A percentile compares a stretch with the other conserved stretches of the same genome.
phyloP scores from a whole-genome alignment of 2,888 invertebrate species.

The Epistrophe grossulariae region DNA sequence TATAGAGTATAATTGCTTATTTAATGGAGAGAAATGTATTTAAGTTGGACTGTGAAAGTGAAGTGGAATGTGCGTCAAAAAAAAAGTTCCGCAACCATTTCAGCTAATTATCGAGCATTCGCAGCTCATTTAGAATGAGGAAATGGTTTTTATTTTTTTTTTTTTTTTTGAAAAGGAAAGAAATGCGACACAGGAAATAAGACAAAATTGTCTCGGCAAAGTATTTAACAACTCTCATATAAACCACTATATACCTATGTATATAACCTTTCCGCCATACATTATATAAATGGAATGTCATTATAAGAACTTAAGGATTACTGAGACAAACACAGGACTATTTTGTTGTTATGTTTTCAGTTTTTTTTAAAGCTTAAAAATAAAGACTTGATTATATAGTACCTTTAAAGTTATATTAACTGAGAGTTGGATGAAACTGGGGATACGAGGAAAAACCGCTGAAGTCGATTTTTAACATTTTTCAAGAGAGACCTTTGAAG shows the following conservation, averaged over 20 bases:
- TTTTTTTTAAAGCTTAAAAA: too few relatives aligned
- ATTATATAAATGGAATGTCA: too few relatives aligned
- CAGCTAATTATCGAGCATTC: conserved; percentile 67
- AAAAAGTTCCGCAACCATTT: conserved; percentile 55
- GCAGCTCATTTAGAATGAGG: conserved; percentile 57
- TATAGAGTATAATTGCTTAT: conserved; percentile 50
- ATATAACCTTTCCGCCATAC: too few relatives aligned
- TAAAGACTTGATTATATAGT: too few relatives aligned
- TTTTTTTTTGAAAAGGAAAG: not conserved
- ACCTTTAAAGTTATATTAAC: too few relatives aligned
- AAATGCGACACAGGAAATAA: conserved; percentile 47
- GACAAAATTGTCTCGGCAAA: conserved; percentile 10
- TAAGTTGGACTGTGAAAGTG: conserved; percentile 12
- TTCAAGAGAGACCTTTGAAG: too few relatives aligned
- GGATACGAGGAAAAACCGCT: too few relatives aligned
- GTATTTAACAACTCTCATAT: not conserved
- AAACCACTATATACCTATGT: not conserved
- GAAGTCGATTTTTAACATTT: too few relatives aligned
- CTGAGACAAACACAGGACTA: too few relatives aligned
- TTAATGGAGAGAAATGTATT: conserved; percentile 67
- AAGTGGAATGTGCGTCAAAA: conserved; percentile 8
- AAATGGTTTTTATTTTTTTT: conserved; percentile 20
- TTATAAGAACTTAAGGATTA: too few relatives aligned
- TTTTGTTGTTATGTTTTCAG: too few relatives aligned
- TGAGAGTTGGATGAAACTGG: too few relatives aligned